Conservation (phyloP, 2,113 vertebrate genomes). For the Leptosomus discolor region DNA sequence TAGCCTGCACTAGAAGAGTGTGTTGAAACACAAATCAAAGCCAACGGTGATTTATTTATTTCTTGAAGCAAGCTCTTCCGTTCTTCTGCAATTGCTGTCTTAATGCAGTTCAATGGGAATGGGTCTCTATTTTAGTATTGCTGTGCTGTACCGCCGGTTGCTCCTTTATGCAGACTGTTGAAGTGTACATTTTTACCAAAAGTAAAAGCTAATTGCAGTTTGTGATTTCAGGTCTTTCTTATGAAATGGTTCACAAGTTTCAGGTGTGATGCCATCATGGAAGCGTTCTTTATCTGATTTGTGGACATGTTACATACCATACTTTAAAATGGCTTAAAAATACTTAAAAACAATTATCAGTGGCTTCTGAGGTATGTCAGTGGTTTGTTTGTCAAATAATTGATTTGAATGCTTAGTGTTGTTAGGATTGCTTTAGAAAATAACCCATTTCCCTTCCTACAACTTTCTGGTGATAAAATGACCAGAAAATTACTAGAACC, state of each 20-base stretch:
- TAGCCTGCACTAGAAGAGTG: not conserved
- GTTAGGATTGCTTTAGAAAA: not conserved
- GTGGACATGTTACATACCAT: accelerated
- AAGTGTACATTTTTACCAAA: not conserved
- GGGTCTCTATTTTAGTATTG: not conserved
- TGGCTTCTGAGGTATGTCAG: not conserved
- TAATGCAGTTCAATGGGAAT: not conserved
- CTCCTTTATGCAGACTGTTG: not conserved
- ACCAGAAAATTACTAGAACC: not conserved
- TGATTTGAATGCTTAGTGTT: not conserved
- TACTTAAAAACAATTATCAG: not conserved
- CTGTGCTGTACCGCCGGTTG: not conserved
- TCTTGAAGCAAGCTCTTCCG: not conserved
- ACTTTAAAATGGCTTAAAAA: not conserved
- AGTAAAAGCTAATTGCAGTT: not conserved
- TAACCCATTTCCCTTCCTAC: not conserved
- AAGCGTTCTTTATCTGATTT: not conserved
- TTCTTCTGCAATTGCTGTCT: not conserved
- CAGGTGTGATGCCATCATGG: not conserved
- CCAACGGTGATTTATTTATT: not conserved
- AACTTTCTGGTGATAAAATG: not conserved
- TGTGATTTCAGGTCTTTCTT: not conserved
- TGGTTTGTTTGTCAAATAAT: not conserved
- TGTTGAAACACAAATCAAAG: not conserved
- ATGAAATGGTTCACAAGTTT: not conserved